phyloP scores from a whole-genome alignment of 2,113 vertebrate species.

The Sarotherodon lohbergeri region DNA sequence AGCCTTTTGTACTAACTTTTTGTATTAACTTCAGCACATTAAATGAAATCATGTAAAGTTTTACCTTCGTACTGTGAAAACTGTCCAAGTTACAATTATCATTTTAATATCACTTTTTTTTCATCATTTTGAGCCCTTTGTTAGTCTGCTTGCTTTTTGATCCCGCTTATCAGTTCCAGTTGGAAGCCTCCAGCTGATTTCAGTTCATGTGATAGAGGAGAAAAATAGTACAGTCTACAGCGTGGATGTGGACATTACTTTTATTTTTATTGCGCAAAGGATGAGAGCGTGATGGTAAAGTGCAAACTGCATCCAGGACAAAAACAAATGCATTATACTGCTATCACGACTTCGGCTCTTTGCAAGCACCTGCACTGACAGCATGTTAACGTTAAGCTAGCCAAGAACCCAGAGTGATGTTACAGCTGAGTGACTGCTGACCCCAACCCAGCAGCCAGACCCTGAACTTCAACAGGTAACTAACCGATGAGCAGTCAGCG shows the following conservation, averaged over 20 bases:
- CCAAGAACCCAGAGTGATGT: neutral
- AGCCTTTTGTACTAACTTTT: neutral
- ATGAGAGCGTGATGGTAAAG: neutral
- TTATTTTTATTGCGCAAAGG: neutral
- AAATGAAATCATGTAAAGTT: neutral
- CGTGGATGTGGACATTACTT: neutral
- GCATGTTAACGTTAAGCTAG: neutral
- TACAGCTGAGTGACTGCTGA: neutral
- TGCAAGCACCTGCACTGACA: neutral
- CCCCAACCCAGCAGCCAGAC: neutral
- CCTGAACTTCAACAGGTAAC: neutral
- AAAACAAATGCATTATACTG: neutral
- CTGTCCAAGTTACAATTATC: neutral
- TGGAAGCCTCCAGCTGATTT: neutral
- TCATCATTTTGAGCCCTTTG: neutral
- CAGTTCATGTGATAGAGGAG: neutral
- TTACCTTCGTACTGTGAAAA: neutral
- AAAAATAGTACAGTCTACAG: neutral
- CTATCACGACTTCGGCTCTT: neutral
- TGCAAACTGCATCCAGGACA: neutral
- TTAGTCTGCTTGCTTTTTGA: neutral
- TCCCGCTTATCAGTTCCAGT: neutral
- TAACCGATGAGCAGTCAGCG: neutral
- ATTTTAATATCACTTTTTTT: neutral
- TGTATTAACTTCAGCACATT: neutral